Evolutionary conservation across 2,888 invertebrate genomes (phyloP), one percentile per base, ranked within the genome.

Genomic region (Carcina quercana): DNA sequence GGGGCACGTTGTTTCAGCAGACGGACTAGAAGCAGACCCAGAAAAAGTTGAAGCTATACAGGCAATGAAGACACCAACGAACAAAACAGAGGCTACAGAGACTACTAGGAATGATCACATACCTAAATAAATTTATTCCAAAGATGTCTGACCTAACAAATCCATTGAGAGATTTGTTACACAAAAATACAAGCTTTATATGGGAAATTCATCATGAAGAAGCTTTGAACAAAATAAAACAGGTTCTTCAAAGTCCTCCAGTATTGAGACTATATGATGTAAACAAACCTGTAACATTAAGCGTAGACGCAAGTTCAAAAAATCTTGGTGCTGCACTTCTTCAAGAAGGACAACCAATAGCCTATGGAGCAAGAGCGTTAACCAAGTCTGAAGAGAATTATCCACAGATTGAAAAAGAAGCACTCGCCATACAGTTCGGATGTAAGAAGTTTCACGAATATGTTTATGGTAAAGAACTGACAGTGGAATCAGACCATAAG

Each of bases 321-420:
- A 37, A 32, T 6, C 20, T 40, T 8, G 35, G 40, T 7, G 37
- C 38, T 14, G 37, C 35, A 5, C 13, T 40, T 2, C 13, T 37
- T 3, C 41, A 38, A 8, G 17, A 34, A 25, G 22, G 28, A 28
- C n/a, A 14, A 13, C 41, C 41, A 15, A 13, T 41, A n/a, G 38
- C 38, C 3, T 41, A 38, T 31, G 38, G 38, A 8, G 37, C 40
- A 11, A 38, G 43, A 28, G 38, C 41, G 12, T 25, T 45, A 6
- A 36, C 41, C 3, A 37, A 40, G 15, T 17, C 20, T 25, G 43
- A 43, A 14, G 28, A 28, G 22, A 6, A 12, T 19, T 36, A 38
- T 24, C 40, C 44, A 3, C 45, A 47, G 26, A 45, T 48, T 13
- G 45, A 47, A 28, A 45, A 45, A 21, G 43, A 45, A 27, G 8